Conservation (phyloP, 1,140 invertebrate genomes). For the Megathymus violae region DNA sequence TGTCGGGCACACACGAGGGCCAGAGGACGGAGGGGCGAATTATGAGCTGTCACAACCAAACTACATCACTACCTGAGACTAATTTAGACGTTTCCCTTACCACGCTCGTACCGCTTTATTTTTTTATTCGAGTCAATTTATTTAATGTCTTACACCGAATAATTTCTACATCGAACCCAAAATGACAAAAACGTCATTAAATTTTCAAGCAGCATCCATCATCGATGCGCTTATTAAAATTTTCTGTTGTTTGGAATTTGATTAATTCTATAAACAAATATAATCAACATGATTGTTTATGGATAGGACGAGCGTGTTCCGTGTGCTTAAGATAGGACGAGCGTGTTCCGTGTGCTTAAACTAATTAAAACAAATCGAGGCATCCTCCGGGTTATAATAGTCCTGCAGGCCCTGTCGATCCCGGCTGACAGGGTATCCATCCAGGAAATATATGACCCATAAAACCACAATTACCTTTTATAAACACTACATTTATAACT, state of each 20-base stretch:
- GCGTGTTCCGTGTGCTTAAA: conserved; percentile 40
- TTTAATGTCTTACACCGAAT: conserved; percentile 33
- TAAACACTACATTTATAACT: conserved; percentile 83
- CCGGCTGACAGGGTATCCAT: conserved; percentile 56
- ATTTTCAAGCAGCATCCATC: conserved; percentile 27
- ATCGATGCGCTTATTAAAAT: conserved; percentile 31
- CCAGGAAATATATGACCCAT: conserved; percentile 77
- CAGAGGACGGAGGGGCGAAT: conserved; percentile 60
- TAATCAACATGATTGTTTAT: conserved; percentile 52
- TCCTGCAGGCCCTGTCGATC: conserved; percentile 38
- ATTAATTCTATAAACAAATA: conserved; percentile 53
- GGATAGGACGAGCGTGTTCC: too few species aligned
- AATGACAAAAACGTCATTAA: conserved; percentile 30
- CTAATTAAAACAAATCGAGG: conserved; percentile 73
- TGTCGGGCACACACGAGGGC: conserved; percentile 52
- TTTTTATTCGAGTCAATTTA: conserved; percentile 32
- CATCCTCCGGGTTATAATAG: conserved; percentile 45
- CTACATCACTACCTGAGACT: conserved; percentile 65
- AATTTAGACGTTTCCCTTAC: conserved; percentile 57
- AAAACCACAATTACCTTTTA: conserved; percentile 82
- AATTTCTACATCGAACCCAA: conserved; percentile 25
- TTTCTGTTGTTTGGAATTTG: conserved; percentile 31
- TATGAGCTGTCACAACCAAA: conserved; percentile 70
- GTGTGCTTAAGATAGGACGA: conserved; percentile 43
- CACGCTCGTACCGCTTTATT: conserved; percentile 23